phyloP scores from a whole-genome alignment of 2,113 vertebrate genomes.

The Numida meleagris region DNA sequence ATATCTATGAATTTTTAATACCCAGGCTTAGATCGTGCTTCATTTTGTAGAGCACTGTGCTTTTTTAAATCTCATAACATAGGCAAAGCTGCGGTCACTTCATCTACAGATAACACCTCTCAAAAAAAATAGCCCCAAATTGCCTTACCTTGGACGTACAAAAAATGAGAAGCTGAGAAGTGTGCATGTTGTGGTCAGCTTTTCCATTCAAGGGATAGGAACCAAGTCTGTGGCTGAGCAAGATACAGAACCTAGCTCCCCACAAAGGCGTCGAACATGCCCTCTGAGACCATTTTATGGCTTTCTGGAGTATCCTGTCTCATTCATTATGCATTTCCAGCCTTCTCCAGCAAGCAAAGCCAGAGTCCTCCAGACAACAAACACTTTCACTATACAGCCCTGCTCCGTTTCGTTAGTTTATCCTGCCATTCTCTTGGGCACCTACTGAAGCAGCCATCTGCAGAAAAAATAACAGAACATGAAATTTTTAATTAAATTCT shows the following conservation, averaged over 20 bases:
- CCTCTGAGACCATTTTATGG: background rate
- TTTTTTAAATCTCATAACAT: background rate
- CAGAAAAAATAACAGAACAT: background rate
- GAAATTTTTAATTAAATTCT: slow-evolving; percentile 46
- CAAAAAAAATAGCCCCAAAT: rapidly evolving
- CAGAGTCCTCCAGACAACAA: background rate
- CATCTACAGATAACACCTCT: background rate
- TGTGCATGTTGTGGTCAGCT: background rate
- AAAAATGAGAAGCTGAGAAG: background rate
- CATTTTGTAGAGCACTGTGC: background rate
- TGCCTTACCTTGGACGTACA: background rate
- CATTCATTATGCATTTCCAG: slow-evolving; percentile 41
- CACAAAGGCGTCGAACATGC: background rate
- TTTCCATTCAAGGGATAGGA: background rate
- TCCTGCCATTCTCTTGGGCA: background rate
- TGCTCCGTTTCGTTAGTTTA: background rate
- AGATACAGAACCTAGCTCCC: background rate
- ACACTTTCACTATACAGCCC: background rate
- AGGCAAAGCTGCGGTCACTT: background rate
- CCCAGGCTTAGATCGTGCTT: rapidly evolving
- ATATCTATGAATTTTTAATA: background rate
- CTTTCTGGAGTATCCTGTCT: slow-evolving; percentile 5
- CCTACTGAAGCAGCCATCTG: background rate
- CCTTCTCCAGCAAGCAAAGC: slow-evolving; percentile 4
- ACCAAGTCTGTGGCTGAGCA: background rate